Conservation (phyloP, 2,888 invertebrate species). For the Nasonia oneida region DNA sequence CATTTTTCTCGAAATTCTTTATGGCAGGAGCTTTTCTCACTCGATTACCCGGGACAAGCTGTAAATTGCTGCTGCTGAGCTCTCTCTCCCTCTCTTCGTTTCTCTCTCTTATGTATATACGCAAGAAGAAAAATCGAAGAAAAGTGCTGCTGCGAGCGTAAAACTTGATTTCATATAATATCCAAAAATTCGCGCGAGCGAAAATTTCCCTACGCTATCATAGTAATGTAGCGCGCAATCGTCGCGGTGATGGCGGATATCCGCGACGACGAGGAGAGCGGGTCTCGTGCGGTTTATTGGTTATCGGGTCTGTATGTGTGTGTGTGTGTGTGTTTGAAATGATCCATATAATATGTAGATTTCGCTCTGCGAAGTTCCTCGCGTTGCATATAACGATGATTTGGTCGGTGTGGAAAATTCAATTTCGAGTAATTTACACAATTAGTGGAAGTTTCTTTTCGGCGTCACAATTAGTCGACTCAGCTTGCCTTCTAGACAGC, state of each 20-base stretch:
- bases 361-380: background rate
- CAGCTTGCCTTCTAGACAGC: background rate
- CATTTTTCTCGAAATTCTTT: background rate
- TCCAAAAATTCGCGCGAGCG: background rate
- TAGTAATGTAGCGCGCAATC: background rate
- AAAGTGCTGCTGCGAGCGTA: background rate
- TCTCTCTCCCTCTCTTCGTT: background rate
- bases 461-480: background rate
- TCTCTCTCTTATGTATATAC: background rate
- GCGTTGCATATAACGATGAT: too few species aligned
- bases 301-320: background rate
- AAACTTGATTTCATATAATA: conserved; percentile 2
- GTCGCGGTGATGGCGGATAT: background rate
- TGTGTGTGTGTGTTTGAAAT: background rate
- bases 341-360: background rate
- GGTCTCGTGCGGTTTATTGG: background rate
- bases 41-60: background rate
- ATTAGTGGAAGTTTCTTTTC: background rate
- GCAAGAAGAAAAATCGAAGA: background rate
- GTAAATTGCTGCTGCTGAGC: background rate
- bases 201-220: background rate
- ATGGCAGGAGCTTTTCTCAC: background rate
- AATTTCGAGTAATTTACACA: background rate
- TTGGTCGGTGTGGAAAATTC: background rate
- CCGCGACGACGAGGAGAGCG: background rate